A percentile compares a stretch with the other conserved stretches of the same genome.
Evolutionary conservation across 2,888 invertebrate genomes (phyloP).

Genomic region (Eupsilia transversa): DNA sequence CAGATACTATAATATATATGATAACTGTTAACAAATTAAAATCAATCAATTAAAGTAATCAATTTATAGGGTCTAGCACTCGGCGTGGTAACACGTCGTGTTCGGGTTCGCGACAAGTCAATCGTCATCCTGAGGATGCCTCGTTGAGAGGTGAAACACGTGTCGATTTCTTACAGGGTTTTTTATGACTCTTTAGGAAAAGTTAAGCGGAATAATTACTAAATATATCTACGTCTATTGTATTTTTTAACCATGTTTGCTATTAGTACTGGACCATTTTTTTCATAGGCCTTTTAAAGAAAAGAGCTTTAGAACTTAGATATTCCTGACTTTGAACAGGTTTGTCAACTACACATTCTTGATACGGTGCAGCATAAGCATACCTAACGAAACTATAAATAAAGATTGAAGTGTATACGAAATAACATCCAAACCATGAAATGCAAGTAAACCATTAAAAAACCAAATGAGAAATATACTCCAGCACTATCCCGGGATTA

Average conservation of each 20-base stretch:
- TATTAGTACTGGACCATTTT: neutral
- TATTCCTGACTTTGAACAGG: neutral
- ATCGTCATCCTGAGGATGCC: too few species aligned
- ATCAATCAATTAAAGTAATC: neutral
- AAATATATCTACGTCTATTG: too few species aligned
- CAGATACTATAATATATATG: neutral
- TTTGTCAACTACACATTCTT: slow-evolving; percentile 2
- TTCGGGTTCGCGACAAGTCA: too few species aligned
- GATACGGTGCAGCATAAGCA: neutral
- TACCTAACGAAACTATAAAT: neutral
- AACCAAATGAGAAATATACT: slow-evolving; percentile 10
- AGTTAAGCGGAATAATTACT: too few species aligned
- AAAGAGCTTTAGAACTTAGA: neutral
- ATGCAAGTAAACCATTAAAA: slow-evolving; percentile 27
- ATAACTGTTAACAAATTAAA: neutral
- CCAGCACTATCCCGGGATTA: slow-evolving; percentile 11
- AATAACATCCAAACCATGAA: neutral
- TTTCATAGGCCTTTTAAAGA: neutral
- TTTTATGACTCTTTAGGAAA: too few species aligned
- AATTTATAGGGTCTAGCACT: too few species aligned
- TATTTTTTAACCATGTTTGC: neutral
- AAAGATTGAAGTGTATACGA: neutral
- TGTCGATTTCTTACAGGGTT: too few species aligned
- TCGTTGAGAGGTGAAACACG: too few species aligned
- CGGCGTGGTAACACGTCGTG: too few species aligned